Conservation (phyloP, 2,888 invertebrate species). For the Campoletis raptor region DNA sequence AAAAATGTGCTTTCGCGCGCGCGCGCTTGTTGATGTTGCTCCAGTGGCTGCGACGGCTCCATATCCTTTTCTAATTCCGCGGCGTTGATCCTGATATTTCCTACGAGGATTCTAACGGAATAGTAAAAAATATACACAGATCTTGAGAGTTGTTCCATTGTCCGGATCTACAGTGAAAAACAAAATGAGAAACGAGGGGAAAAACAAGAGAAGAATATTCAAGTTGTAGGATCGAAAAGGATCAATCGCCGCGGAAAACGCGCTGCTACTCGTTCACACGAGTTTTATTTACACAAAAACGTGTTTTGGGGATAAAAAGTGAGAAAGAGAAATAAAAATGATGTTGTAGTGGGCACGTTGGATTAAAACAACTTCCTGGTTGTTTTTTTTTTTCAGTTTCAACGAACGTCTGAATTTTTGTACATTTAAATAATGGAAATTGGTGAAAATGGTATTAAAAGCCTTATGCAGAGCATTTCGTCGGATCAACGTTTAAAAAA, state of each 20-base stretch:
- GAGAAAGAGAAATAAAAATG: neutral
- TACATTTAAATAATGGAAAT: neutral
- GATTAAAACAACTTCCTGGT: neutral
- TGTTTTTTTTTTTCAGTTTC: neutral
- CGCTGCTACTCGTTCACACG: slow-evolving; percentile 22
- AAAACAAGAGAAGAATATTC: neutral
- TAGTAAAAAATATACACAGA: slow-evolving; percentile 17
- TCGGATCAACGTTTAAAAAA: neutral
- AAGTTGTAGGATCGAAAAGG: slow-evolving; percentile 13
- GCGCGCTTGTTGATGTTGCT: slow-evolving; percentile 77
- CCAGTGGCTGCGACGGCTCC: slow-evolving; percentile 52
- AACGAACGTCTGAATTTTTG: neutral
- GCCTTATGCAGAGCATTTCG: neutral
- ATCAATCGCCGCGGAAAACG: slow-evolving; percentile 39
- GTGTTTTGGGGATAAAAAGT: slow-evolving; percentile 17
- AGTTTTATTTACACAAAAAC: slow-evolving; percentile 27
- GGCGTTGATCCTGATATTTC: slow-evolving; percentile 46
- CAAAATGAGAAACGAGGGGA: neutral
- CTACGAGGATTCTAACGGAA: slow-evolving; percentile 21
- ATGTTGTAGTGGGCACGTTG: slow-evolving; percentile 2
- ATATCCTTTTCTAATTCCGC: slow-evolving; percentile 22
- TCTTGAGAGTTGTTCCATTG: neutral
- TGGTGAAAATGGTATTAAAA: neutral
- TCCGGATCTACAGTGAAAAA: neutral
- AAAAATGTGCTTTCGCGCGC: slow-evolving; percentile 75